These are phyloP conservation scores for Cyphomyrus discorhynchus DNA, from an alignment of 2,113 vertebrate species.

Conservation along the genomic window DNA sequence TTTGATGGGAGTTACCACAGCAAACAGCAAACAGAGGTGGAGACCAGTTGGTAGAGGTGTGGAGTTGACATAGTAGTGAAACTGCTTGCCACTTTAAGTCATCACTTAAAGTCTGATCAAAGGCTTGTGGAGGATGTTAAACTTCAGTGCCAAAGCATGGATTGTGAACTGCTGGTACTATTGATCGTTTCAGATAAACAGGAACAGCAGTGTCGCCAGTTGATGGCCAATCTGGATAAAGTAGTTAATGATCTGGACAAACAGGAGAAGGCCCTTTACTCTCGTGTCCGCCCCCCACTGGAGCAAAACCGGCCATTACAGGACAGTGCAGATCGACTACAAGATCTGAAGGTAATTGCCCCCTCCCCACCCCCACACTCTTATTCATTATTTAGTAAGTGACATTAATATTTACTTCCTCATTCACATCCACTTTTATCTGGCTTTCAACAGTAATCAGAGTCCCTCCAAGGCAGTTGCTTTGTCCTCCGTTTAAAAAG, in stretches of 20 bases:
- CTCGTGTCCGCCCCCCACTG: conserved; percentile 76
- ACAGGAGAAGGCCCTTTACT: conserved; percentile 81
- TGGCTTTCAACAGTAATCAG: neutral
- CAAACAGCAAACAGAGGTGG: neutral
- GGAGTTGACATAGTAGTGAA: neutral
- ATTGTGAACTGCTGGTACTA: neutral
- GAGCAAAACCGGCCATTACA: conserved; percentile 80
- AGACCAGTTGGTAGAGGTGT: neutral
- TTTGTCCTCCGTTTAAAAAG: neutral
- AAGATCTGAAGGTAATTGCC: conserved; percentile 73
- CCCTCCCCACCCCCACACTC: neutral
- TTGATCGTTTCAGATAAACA: conserved; percentile 62
- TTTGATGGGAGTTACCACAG: neutral
- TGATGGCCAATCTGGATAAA: conserved; percentile 84
- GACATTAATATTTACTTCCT: neutral
- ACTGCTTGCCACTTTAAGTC: neutral
- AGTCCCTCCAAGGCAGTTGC: neutral
- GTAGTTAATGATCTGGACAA: conserved; percentile 77
- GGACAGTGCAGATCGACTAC: conserved; percentile 78
- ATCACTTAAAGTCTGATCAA: neutral
- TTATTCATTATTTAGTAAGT: neutral
- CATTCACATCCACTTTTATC: neutral
- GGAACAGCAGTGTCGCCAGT: conserved; percentile 80
- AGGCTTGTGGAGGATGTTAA: neutral
- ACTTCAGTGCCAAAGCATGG: neutral